Percentiles rank a stretch among this genome's conserved stretches.
phyloP scores from a whole-genome alignment of 1,140 invertebrate genomes.

The Chlorops oryzae region DNA sequence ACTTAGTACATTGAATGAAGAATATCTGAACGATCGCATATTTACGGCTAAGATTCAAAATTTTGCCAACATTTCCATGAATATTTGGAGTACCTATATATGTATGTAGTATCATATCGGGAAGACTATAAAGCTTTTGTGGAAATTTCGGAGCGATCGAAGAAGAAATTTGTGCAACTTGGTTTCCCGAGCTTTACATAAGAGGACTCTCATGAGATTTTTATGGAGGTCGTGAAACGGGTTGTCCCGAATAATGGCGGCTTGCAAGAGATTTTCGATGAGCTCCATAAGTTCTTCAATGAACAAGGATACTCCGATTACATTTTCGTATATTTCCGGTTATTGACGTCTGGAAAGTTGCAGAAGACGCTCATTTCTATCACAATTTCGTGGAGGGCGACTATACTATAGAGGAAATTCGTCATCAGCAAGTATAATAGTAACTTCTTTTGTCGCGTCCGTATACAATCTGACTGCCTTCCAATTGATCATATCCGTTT shows the following conservation, averaged over 20 bases:
- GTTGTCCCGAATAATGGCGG: constrained; percentile 56
- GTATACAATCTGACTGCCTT: too few species aligned
- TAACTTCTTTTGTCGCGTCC: too few species aligned
- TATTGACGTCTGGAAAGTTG: constrained; percentile 89
- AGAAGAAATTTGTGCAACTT: constrained; percentile 77
- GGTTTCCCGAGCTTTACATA: constrained; percentile 94
- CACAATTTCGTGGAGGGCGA: constrained; percentile 94
- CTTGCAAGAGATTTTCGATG: constrained; percentile 51
- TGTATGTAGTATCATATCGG: constrained; percentile 74
- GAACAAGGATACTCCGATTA: constrained; percentile 90
- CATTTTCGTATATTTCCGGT: constrained; percentile 89
- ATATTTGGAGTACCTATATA: constrained; percentile 88
- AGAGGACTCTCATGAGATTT: constrained; percentile 97
- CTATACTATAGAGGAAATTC: constrained; percentile 68
- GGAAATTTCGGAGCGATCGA: constrained; percentile 75
- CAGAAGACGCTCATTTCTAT: constrained; percentile 91
- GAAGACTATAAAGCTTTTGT: constrained; percentile 80
- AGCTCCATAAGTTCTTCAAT: constrained; percentile 74
- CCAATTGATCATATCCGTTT: too few species aligned
- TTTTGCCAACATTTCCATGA: constrained; percentile 75
- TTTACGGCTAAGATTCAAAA: constrained; percentile 82
- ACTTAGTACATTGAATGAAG: constrained; percentile 65
- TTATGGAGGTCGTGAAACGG: constrained; percentile 87
- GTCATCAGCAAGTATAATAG: constrained; percentile 84
- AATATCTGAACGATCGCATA: constrained; percentile 81